Evolutionary conservation across 2,888 invertebrate genomes (phyloP).

Genomic region (Orthosia gothica): DNA sequence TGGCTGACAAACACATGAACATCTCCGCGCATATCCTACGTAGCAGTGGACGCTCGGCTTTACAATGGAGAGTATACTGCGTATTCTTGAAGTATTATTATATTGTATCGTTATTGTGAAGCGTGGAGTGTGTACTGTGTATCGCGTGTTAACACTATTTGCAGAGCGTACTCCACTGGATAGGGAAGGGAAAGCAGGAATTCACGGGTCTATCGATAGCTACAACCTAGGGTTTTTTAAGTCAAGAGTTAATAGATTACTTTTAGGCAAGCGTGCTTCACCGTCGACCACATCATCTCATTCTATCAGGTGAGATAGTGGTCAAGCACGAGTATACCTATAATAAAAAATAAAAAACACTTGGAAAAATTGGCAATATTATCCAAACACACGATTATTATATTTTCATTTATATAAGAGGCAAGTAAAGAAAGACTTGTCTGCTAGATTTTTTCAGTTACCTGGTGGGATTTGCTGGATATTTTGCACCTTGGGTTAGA

Average conservation of each 20-base stretch:
- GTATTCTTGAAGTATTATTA: slow-evolving; percentile 21
- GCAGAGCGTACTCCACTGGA: slow-evolving; percentile 6
- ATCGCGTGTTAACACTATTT: slow-evolving; percentile 52
- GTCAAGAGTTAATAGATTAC: no score
- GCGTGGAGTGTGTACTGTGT: neutral
- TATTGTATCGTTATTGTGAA: slow-evolving; percentile 18
- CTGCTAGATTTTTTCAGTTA: no score
- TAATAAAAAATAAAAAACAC: no score
- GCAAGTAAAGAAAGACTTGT: no score
- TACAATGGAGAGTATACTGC: neutral
- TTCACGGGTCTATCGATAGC: slow-evolving; percentile 5
- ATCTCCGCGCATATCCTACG: neutral
- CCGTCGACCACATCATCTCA: no score
- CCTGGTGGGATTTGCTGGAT: neutral
- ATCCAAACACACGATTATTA: no score
- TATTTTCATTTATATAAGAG: no score
- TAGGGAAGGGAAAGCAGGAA: slow-evolving; percentile 23
- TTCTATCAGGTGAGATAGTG: no score
- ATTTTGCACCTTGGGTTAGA: neutral
- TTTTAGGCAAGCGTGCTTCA: no score
- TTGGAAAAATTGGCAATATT: neutral
- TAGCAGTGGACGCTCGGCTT: neutral
- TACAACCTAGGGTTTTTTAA: no score
- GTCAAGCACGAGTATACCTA: no score
- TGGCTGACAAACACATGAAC: neutral